phyloP scores from a whole-genome alignment of 1,140 invertebrate genomes.

The Drosophila nannoptera region DNA sequence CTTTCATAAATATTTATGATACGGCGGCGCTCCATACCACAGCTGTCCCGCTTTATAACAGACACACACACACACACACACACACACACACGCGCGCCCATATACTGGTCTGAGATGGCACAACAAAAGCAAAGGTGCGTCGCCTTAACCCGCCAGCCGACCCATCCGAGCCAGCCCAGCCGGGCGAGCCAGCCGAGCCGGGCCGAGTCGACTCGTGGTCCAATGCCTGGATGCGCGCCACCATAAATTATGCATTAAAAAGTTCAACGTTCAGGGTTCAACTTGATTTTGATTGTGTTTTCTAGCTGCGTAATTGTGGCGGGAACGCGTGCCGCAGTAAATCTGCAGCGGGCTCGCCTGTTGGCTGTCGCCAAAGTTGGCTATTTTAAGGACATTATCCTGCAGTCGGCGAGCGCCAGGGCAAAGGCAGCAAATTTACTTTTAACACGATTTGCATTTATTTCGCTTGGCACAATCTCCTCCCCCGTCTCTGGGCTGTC shows the following conservation, averaged over 20 bases:
- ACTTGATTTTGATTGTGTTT: slow-evolving; percentile 71
- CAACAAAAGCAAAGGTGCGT: slow-evolving; percentile 28
- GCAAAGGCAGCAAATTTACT: slow-evolving; percentile 50
- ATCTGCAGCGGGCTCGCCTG: slow-evolving; percentile 5
- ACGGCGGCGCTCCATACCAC: slow-evolving; percentile 40
- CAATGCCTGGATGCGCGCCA: slow-evolving; percentile 15
- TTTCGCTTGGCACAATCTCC: slow-evolving; percentile 51
- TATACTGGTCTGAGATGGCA: slow-evolving; percentile 1
- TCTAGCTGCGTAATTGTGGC: slow-evolving; percentile 44
- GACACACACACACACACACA: slow-evolving; percentile 36
- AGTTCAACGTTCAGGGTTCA: slow-evolving; percentile 70
- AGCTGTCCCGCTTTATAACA: slow-evolving; percentile 45
- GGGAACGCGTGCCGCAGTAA: slow-evolving; percentile 28
- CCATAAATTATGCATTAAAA: slow-evolving; percentile 77
- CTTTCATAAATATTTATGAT: slow-evolving; percentile 75
- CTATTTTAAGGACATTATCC: slow-evolving; percentile 63
- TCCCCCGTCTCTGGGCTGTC: slow-evolving; percentile 13
- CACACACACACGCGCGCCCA: slow-evolving; percentile 23
- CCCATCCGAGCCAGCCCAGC: background rate
- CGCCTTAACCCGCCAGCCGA: slow-evolving; percentile 38
- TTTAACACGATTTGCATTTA: slow-evolving; percentile 77
- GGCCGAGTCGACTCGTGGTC: background rate
- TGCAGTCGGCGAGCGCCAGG: slow-evolving; percentile 33
- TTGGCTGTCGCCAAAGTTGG: slow-evolving; percentile 61
- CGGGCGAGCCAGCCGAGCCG: no score